phyloP scores from a whole-genome alignment of 2,797 vertebrate species.

The Pygocentrus nattereri region DNA sequence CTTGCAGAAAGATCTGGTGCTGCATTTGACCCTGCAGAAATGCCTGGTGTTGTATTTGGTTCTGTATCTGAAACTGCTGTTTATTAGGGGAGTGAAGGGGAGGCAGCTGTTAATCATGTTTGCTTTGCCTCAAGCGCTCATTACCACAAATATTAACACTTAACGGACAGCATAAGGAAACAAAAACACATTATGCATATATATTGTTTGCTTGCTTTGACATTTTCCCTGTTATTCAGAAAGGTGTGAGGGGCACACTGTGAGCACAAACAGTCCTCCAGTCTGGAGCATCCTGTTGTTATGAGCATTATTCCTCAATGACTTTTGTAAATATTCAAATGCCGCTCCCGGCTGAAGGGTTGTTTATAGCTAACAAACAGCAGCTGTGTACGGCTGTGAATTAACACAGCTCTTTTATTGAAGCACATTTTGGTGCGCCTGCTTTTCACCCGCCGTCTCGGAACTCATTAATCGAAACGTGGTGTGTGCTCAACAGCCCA shows the following conservation, averaged over 20 bases:
- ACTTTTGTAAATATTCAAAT: slow-evolving; percentile 44
- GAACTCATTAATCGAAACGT: slow-evolving; percentile 45
- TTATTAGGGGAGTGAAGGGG: neutral
- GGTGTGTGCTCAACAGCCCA: neutral
- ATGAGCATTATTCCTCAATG: slow-evolving; percentile 9
- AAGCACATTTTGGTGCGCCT: slow-evolving; percentile 9
- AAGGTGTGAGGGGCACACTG: slow-evolving; percentile 4
- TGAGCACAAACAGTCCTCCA: slow-evolving; percentile 25
- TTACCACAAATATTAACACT: slow-evolving; percentile 49
- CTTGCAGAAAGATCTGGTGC: no score
- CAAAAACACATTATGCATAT: slow-evolving; percentile 47
- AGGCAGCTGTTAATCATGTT: slow-evolving; percentile 9
- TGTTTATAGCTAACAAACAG: slow-evolving; percentile 46
- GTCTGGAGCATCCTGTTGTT: slow-evolving; percentile 20
- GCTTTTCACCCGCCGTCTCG: slow-evolving; percentile 42
- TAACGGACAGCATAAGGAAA: slow-evolving; percentile 59
- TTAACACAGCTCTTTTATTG: slow-evolving; percentile 44
- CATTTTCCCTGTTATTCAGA: slow-evolving; percentile 33
- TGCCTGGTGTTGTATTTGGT: neutral
- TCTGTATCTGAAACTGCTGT: neutral
- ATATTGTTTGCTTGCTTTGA: slow-evolving; percentile 20
- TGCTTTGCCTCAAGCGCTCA: slow-evolving; percentile 53
- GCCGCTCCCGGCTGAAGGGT: slow-evolving; percentile 32
- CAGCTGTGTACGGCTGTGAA: slow-evolving; percentile 39
- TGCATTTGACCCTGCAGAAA: neutral